These are phyloP conservation scores for Protodeltote pygarga DNA, from an alignment of 2,888 invertebrate genomes.

Conservation along the genomic window DNA sequence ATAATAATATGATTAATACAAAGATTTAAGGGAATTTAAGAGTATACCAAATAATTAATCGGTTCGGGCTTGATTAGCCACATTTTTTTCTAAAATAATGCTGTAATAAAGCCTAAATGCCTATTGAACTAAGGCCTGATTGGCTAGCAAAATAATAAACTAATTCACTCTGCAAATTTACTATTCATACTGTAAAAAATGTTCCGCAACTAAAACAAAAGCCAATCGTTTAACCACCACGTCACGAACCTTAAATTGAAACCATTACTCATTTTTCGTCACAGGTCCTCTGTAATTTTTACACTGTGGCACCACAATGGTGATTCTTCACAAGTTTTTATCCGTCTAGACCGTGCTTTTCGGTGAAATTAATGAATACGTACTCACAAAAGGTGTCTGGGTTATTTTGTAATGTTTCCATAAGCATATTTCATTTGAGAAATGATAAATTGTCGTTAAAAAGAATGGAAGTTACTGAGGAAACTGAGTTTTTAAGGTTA, in stretches of 20 bases:
- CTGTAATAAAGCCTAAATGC: no score
- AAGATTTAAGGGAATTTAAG: no score
- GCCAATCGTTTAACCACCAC: no score
- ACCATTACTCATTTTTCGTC: constrained; percentile 28
- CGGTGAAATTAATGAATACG: constrained; percentile 44
- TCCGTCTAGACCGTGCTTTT: constrained; percentile 47
- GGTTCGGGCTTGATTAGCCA: no score
- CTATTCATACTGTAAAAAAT: no score
- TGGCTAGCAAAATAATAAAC: no score
- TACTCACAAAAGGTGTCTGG: constrained; percentile 37
- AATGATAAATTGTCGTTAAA: constrained; percentile 26
- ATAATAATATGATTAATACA: no score
- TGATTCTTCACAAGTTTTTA: constrained; percentile 39
- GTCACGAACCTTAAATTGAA: neutral
- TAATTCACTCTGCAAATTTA: no score
- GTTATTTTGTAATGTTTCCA: constrained; percentile 38
- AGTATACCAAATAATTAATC: no score
- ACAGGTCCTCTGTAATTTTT: constrained; percentile 18
- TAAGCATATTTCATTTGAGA: constrained; percentile 37
- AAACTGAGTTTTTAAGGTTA: constrained; percentile 3
- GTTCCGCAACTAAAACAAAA: no score
- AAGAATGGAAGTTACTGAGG: neutral
- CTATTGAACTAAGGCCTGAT: no score
- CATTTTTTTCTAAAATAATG: no score
- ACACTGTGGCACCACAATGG: constrained; percentile 19